Evolutionary conservation across 2,797 vertebrate species (phyloP).

Genomic region (Hippopotamyrus pictus): DNA sequence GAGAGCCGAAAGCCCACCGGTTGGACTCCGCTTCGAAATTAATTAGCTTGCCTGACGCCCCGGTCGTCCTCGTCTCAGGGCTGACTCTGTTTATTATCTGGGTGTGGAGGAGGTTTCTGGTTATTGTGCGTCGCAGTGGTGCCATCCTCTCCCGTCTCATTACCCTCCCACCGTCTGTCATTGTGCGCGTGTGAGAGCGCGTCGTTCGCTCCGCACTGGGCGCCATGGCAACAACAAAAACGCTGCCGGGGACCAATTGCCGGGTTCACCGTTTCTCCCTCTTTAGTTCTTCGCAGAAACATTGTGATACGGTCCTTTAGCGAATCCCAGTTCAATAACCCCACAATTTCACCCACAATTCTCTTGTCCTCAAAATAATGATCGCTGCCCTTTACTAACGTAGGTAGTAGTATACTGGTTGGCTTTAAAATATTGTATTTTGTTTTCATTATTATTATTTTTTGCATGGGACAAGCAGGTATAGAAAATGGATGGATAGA

Average conservation of each 20-base stretch:
- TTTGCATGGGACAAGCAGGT: not conserved
- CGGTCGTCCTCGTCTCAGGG: conserved; percentile 27
- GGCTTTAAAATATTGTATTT: not conserved
- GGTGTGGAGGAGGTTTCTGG: conserved; percentile 35
- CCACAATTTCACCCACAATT: not conserved
- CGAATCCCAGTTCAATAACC: not conserved
- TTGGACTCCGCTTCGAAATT: conserved; percentile 22
- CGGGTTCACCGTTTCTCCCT: conserved; percentile 31
- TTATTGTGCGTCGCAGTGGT: conserved; percentile 44
- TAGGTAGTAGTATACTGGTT: not conserved
- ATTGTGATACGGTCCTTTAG: not conserved
- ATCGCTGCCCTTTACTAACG: not conserved
- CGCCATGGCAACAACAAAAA: conserved; percentile 63
- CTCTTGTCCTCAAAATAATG: conserved; percentile 7
- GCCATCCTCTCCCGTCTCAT: conserved; percentile 51
- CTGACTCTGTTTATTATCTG: conserved; percentile 32
- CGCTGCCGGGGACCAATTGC: conserved; percentile 50
- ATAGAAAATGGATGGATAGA: not conserved
- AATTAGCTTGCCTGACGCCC: conserved; percentile 31
- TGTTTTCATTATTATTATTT: not conserved
- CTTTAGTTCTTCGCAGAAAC: conserved; percentile 28
- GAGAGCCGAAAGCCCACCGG: conserved; percentile 4
- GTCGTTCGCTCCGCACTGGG: conserved; percentile 43
- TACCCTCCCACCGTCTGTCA: conserved; percentile 51
- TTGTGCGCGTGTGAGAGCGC: conserved; percentile 48